These are phyloP conservation scores for Microtus oregoni DNA, from an alignment of 2,113 vertebrate genomes.

Conservation along the genomic window DNA sequence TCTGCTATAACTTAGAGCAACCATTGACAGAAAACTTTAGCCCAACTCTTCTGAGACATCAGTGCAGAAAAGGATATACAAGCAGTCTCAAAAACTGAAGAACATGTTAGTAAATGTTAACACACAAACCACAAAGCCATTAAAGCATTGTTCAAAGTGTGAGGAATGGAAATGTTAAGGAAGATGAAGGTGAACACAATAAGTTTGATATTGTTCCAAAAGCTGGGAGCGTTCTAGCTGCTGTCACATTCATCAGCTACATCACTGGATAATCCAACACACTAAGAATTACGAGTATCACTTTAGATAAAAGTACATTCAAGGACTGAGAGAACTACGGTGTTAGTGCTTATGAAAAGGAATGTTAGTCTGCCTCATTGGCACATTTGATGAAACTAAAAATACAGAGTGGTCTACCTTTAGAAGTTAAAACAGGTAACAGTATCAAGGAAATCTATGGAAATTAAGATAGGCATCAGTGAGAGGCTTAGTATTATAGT, in stretches of 20 bases:
- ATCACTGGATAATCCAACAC: not conserved
- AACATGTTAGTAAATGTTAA: constrained; percentile 40
- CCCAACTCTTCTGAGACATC: constrained; percentile 20
- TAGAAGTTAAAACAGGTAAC: constrained; percentile 14
- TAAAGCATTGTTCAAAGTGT: constrained; percentile 48
- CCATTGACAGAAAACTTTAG: constrained; percentile 43
- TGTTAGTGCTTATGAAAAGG: not conserved
- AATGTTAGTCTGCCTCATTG: not conserved
- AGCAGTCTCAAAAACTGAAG: constrained; percentile 35
- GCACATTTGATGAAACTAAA: not conserved
- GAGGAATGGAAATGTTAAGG: constrained; percentile 42
- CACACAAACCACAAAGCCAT: not conserved
- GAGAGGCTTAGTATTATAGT: not conserved
- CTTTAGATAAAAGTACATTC: not conserved
- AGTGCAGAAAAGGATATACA: constrained; percentile 30
- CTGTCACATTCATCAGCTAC: not conserved
- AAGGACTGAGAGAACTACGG: not conserved
- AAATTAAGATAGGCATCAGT: not conserved
- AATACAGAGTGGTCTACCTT: not conserved
- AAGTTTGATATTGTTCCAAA: not conserved
- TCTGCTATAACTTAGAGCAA: constrained; percentile 9
- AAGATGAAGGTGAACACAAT: not conserved
- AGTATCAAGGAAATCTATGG: constrained; percentile 15
- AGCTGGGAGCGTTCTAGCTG: not conserved
- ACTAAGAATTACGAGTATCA: not conserved